These are phyloP conservation scores for Manacus vitellinus DNA, from an alignment of 2,113 vertebrate species.

Conservation along the genomic window DNA sequence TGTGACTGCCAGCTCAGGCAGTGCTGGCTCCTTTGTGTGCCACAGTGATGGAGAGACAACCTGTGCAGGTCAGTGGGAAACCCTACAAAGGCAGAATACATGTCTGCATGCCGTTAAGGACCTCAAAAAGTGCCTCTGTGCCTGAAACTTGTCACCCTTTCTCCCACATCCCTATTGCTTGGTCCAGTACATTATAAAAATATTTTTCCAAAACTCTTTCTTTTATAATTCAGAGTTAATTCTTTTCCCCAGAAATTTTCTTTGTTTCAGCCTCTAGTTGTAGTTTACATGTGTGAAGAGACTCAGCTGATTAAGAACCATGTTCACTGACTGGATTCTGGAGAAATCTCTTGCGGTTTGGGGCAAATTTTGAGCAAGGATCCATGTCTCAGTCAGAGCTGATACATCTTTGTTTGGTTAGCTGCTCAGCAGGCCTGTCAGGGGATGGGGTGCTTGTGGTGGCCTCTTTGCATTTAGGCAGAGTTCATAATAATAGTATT, in stretches of 20 bases:
- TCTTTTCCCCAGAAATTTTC: background rate
- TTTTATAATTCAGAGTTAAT: background rate
- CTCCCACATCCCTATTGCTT: background rate
- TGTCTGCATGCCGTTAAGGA: background rate
- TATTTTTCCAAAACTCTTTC: background rate
- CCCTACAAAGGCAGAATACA: background rate
- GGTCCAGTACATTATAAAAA: background rate
- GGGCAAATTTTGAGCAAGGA: background rate
- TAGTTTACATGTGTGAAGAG: background rate
- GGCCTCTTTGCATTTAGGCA: background rate
- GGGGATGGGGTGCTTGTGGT: background rate
- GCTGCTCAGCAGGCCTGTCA: background rate
- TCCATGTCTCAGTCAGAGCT: background rate
- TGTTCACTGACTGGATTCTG: background rate
- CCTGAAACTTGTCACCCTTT: background rate
- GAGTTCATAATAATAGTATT: background rate
- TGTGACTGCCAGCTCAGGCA: background rate
- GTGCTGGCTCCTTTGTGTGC: background rate
- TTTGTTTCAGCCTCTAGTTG: background rate
- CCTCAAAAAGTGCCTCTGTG: background rate
- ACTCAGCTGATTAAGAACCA: background rate
- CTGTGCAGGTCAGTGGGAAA: background rate
- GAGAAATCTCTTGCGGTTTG: background rate
- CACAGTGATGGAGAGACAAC: background rate
- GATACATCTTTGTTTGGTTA: background rate